Base-by-base conservation (phyloP, 2,113 vertebrate species). In the Urocolius indicus region DNA sequence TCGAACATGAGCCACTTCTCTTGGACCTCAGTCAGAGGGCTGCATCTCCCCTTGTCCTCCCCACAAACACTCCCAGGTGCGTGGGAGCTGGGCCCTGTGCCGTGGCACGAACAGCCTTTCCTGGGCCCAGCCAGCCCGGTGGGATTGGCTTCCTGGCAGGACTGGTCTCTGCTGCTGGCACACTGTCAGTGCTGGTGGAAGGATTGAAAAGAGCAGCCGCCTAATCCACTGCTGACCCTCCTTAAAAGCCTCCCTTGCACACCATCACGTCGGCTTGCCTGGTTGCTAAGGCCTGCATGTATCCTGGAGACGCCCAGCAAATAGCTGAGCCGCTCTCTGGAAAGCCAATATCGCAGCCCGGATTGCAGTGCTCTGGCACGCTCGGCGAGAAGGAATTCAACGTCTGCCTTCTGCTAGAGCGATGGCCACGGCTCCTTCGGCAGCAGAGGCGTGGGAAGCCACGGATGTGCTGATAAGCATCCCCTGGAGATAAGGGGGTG, bases 291-390 rank as follows among this genome's bases (percentile, higher is more conserved):
- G 89, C 94, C 96, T 61, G 77, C 89, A 63, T 61, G 97, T 97
- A 96, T 96, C 97, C 97, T 97, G 95, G 97, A 95, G 95, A 97
- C 97, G 76, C 94, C 92, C 87, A 95, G 97, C 97, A 72, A 97
- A 97, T 96, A 84, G 96, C 96, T 18, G 96, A 95, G 94, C 93
- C 43, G 94, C 96, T 96, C 91, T 71, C 91, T 93, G 94, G 48
- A 72, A 91, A 95, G 94, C 96, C 97, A 61, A 6, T 78, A 86
- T 69, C 82, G 52, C 95, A 24, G 90, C 89, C 89, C 29, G 66
- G 91, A 90, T 89, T 81, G 91, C 95, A 13, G 94, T 36, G 93
- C 94, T 96, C 87, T 41, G 32, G 91, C 92, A 61, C 38, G 46
- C 90, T 79, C 72, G 10, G 71, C 38, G 38, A 41, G 38, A 41